phyloP scores from a whole-genome alignment of 2,113 vertebrate species.

The Stigmatopora argus region DNA sequence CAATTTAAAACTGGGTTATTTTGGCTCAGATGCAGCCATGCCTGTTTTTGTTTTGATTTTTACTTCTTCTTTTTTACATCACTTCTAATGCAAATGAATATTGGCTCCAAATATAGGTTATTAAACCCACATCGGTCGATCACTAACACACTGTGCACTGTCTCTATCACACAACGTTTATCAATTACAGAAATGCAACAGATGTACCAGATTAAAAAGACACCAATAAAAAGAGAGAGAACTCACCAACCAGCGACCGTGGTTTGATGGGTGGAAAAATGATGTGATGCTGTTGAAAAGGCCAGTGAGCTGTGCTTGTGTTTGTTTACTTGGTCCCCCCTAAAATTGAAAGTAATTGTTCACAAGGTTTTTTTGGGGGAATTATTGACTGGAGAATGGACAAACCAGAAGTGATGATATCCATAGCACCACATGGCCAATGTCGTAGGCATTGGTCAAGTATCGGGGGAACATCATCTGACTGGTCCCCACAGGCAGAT shows the following conservation, averaged over 20 bases:
- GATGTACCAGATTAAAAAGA: neutral
- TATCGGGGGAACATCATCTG: conserved; percentile 90
- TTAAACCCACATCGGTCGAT: no score
- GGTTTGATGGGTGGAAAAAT: conserved; percentile 96
- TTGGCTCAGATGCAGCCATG: no score
- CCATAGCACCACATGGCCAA: conserved; percentile 93
- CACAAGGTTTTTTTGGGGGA: neutral
- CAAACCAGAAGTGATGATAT: conserved; percentile 94
- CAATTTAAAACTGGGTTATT: no score
- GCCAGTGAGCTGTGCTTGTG: conserved; percentile 88
- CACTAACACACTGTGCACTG: neutral
- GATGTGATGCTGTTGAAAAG: conserved; percentile 94
- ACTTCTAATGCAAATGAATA: no score
- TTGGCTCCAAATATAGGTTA: no score
- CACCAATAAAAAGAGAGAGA: neutral
- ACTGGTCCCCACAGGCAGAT: conserved; percentile 94
- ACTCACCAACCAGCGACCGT: conserved; percentile 96
- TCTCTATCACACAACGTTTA: neutral
- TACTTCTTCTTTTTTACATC: no score
- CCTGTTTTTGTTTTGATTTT: no score
- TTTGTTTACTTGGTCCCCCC: conserved; percentile 92
- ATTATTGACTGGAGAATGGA: neutral
- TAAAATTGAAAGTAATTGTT: conserved; percentile 51
- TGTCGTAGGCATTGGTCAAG: conserved; percentile 89
- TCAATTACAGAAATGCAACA: neutral